These are phyloP conservation scores for Sus cebifrons DNA, from an alignment of 2,797 vertebrate genomes.

Conservation along the genomic window DNA sequence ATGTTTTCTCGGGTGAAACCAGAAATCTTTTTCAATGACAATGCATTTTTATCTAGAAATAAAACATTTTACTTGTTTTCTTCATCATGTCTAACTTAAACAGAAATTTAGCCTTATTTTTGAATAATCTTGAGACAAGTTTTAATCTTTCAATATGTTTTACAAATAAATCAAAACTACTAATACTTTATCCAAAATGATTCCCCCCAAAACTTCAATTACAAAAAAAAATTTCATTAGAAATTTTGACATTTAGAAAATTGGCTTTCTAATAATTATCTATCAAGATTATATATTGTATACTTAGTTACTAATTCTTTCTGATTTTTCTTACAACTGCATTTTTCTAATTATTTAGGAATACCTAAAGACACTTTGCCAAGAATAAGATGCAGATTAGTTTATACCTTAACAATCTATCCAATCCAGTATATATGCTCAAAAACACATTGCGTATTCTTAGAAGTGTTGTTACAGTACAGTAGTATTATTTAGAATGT, in stretches of 20 bases:
- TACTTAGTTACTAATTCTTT: background rate
- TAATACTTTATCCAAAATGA: slow-evolving; percentile 49
- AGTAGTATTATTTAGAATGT: background rate
- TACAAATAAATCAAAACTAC: background rate
- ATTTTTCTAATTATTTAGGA: slow-evolving; percentile 24
- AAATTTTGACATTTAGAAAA: slow-evolving; percentile 42
- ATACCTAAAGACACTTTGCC: background rate
- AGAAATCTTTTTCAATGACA: background rate
- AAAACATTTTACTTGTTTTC: slow-evolving; percentile 35
- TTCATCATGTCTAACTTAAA: slow-evolving; percentile 56
- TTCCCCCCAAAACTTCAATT: background rate
- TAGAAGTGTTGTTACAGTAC: background rate
- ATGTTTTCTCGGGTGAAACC: slow-evolving; percentile 5
- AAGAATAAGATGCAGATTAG: slow-evolving; percentile 16
- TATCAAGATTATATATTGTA: slow-evolving; percentile 16
- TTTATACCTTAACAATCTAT: slow-evolving; percentile 27
- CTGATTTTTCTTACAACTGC: slow-evolving; percentile 47
- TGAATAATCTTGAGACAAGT: slow-evolving; percentile 23
- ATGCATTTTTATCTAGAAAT: slow-evolving; percentile 33
- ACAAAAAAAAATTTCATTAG: background rate
- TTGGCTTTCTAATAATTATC: slow-evolving; percentile 32
- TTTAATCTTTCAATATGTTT: slow-evolving; percentile 38
- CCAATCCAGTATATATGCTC: background rate
- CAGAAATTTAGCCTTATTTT: slow-evolving; percentile 19
- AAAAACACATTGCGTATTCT: background rate